Evolutionary conservation across 2,888 invertebrate genomes (phyloP).

Genomic region (Nematopogon swammerdamellus): DNA sequence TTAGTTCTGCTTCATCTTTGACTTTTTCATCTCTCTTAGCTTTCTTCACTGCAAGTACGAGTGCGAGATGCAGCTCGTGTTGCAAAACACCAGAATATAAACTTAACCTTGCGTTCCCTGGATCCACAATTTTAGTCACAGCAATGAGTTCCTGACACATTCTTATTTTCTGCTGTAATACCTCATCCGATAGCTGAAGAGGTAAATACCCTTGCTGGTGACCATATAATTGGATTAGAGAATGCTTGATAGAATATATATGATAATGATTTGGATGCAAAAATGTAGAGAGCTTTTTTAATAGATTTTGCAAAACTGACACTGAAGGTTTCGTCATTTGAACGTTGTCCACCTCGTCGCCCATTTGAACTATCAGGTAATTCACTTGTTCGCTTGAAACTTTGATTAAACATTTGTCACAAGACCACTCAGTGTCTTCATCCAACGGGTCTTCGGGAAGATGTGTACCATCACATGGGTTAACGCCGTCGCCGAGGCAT

Average conservation of each 20-base stretch:
- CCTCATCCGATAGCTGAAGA: slow-evolving; percentile 52
- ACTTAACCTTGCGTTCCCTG: slow-evolving; percentile 68
- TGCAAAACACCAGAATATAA: slow-evolving; percentile 76
- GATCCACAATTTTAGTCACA: slow-evolving; percentile 65
- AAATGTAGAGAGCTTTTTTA: slow-evolving; percentile 68
- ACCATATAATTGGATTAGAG: slow-evolving; percentile 76
- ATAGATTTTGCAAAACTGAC: slow-evolving; percentile 59
- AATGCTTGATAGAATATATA: slow-evolving; percentile 76
- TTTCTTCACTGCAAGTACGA: slow-evolving; percentile 46
- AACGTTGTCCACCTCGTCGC: slow-evolving; percentile 70
- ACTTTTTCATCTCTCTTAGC: slow-evolving; percentile 24
- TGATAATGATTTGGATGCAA: slow-evolving; percentile 85
- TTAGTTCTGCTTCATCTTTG: slow-evolving; percentile 31
- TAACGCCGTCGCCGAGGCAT: slow-evolving; percentile 59
- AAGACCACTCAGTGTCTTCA: slow-evolving; percentile 72
- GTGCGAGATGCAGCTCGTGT: slow-evolving; percentile 64
- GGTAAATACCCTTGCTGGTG: slow-evolving; percentile 60
- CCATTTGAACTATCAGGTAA: slow-evolving; percentile 67
- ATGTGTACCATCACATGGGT: slow-evolving; percentile 65
- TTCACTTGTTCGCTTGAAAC: slow-evolving; percentile 63
- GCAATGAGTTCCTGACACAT: slow-evolving; percentile 65
- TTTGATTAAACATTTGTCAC: slow-evolving; percentile 65
- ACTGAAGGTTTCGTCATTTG: slow-evolving; percentile 60
- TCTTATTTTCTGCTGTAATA: slow-evolving; percentile 61
- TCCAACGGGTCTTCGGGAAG: slow-evolving; percentile 68